Evolutionary conservation across 2,888 invertebrate species (phyloP), one percentile per base, ranked within the genome.

Genomic region (Tortricodes alternella): DNA sequence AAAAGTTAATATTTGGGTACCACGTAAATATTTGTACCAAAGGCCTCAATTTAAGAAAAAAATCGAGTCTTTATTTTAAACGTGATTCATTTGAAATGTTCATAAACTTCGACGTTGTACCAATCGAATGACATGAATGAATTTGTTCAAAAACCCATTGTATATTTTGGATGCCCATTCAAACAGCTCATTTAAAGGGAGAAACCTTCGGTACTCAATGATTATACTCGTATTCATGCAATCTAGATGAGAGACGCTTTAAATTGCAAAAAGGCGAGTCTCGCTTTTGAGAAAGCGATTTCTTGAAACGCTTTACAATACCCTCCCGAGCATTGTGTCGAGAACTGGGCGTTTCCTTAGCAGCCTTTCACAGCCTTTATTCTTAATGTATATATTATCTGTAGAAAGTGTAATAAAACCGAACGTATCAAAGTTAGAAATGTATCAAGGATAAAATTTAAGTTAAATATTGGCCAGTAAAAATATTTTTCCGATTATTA

Each of bases 251-350:
- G 80, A 80, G 74, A 75, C 75, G 81, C 82, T 83, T 84, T 83
- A 86, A 85, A 87, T 86, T 80, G 85, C 81, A 85, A 85, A 85
- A 87, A 85, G 83, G 77, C 80, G 76, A 80, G 76, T 71, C 73
- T 66, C 71, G 80, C 81, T 84, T 83, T 83, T 83, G 80, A 78
- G 80, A 81, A 80, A 83, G 72, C 85, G 87, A 80, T 87, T 85
- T 85, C 83, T 80, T 76, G 81, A 85, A 87, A 83, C 78, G 76
- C 80, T 80, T 80, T 80, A 86, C 85, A 85, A 87, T 85, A 78
- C 79, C 74, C 73, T 77, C 73, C 69, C 67, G 68, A 68, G 80
- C 73, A 84, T 87, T 87, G 84, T 86, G 79, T 73, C 66, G 74
- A 75, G 76, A 79, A 80, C 78, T 74, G 75, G 76, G 75, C 76